Evolutionary conservation across 1,140 invertebrate species (phyloP).

Genomic region (Papilio helenus): DNA sequence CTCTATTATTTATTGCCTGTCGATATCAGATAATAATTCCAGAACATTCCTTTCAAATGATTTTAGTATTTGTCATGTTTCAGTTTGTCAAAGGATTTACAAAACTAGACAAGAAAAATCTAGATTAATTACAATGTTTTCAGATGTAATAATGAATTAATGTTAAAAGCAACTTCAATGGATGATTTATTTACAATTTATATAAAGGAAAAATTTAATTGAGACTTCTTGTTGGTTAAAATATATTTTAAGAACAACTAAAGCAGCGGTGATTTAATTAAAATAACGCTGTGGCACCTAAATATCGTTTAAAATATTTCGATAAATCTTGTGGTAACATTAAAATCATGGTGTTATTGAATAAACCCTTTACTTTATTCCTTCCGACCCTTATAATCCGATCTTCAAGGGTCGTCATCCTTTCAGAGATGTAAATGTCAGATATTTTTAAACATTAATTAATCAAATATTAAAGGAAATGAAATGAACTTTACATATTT

Average conservation of each 20-base stretch:
- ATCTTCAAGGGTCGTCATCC: conserved; percentile 13
- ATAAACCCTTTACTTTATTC: conserved; percentile 11
- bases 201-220: too few relatives aligned
- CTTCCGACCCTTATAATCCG: conserved; percentile 1
- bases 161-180: too few relatives aligned
- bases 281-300: neutral
- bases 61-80: conserved; percentile 5
- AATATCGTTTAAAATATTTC: neutral
- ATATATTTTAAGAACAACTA: too few relatives aligned
- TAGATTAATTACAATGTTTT: conserved; percentile 9
- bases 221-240: too few relatives aligned
- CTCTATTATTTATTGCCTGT: conserved; percentile 20
- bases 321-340: conserved; percentile 1
- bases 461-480: neutral
- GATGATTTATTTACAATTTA: too few relatives aligned
- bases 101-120: neutral
- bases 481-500: neutral
- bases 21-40: conserved; percentile 21
- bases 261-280: neutral
- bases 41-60: conserved; percentile 1
- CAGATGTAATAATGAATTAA: neutral
- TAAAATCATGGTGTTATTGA: conserved; percentile 11
- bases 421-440: neutral
- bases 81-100: neutral
- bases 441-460: neutral